Conservation (phyloP, 2,113 vertebrate species). For the Formicarius rufipectus region DNA sequence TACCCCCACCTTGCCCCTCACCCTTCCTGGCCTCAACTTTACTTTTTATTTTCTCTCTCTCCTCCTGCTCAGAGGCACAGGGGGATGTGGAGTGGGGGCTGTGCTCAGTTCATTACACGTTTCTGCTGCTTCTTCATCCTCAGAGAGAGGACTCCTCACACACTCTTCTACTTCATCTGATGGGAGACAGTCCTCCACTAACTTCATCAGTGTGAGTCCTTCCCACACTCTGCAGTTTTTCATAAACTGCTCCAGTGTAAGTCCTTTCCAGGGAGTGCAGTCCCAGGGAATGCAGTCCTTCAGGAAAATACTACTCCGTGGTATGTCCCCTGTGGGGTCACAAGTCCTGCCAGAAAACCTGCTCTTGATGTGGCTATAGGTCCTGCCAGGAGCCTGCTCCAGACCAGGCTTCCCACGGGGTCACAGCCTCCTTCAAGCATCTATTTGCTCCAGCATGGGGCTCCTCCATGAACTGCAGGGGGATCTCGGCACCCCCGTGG, state of each 20-base stretch:
- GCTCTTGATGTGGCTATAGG: background rate
- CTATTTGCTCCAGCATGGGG: background rate
- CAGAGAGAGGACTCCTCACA: background rate
- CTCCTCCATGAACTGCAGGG: background rate
- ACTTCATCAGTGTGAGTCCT: fast-evolving
- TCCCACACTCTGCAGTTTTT: background rate
- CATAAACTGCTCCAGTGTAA: background rate
- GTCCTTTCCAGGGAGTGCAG: background rate
- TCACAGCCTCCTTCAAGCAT: background rate
- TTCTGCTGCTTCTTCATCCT: background rate
- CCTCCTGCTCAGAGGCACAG: background rate
- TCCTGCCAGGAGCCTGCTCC: background rate
- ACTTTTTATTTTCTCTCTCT: background rate
- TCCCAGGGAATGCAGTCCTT: background rate
- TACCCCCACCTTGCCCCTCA: background rate
- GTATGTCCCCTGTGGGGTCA: background rate
- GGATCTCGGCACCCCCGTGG: background rate
- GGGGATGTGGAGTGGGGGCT: background rate
- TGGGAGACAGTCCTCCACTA: background rate
- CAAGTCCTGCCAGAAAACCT: background rate
- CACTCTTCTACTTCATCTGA: background rate
- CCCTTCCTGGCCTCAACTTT: background rate
- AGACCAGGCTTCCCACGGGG: background rate
- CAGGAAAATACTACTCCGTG: background rate
- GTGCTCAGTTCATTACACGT: background rate